Base-by-base conservation (phyloP, 2,888 invertebrate species). In the Beris chalybata region DNA sequence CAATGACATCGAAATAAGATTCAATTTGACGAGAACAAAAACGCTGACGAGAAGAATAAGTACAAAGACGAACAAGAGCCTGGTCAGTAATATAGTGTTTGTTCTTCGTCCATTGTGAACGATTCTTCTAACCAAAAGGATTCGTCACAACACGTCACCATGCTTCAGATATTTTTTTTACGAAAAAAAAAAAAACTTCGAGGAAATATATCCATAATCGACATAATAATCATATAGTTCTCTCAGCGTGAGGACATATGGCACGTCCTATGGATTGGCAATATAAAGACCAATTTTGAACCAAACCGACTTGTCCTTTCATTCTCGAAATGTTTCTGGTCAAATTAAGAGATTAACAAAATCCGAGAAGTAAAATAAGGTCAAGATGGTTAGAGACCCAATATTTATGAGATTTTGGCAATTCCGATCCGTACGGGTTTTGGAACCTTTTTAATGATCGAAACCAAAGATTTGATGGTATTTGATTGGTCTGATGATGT, bases 131-230 rank as follows among this genome's bases (percentile, higher is more conserved):
- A 52, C 52, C 9, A 52, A 52, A 52, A 52, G 52, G 52, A 52
- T 52, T 52, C 52, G 52, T 52, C 52, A 52, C 15, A 52, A 52
- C 22, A 52, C 52, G 22, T 52, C 52, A 52, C 52, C 9, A 52
- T 22, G n/a, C n/a, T 22, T 22, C 15, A 48, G 12, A 48, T 6
- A 3, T 38, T 38, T 38, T 9, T 7, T 38, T 7, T 9, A 2
- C 1, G 3, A 3, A 48, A 48, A 48, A 52, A 15, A 9, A 15
- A 13, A 52, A 22, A 52, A 4, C 29, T 52, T 22, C 38, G 5
- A 38, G 3, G 38, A 38, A 38, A 38, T 38, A 52, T 52, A 15
- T 13, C 52, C 15, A 52, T 52, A 11, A 48, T 48, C 13, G 11
- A 52, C 9, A 52, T 13, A 15, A 13, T 22, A 15, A n/a, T 11